Percentiles rank a stretch among this genome's conserved stretches.
Evolutionary conservation across 2,888 invertebrate species (phyloP).

Genomic region (Petrolisthes cinctipes): DNA sequence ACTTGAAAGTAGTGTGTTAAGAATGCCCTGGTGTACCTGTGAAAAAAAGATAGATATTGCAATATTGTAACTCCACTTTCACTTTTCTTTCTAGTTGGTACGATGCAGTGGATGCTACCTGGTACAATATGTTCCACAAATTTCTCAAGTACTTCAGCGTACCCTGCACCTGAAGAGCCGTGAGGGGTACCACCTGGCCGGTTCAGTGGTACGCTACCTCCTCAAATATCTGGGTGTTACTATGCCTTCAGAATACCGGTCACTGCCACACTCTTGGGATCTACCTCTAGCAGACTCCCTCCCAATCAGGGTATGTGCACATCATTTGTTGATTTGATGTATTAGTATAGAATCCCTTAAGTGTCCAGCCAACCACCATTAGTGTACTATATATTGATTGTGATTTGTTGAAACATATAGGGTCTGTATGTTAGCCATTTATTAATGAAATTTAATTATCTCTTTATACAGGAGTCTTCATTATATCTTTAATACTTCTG

Average conservation of each 20-base stretch:
- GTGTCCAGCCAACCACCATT: background rate
- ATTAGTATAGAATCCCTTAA: background rate
- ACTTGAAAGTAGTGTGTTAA: background rate
- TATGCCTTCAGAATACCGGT: constrained; percentile 77
- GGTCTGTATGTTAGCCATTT: no score
- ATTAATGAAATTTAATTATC: no score
- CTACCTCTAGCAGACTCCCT: constrained; percentile 67
- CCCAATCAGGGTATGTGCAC: constrained; percentile 56
- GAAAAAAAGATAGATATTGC: background rate
- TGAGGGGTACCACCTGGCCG: constrained; percentile 77
- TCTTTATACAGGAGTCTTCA: no score
- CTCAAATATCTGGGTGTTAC: constrained; percentile 75
- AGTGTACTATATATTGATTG: background rate
- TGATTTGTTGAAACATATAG: background rate
- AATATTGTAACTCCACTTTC: background rate
- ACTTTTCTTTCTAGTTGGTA: constrained; percentile 72
- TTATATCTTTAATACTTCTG: no score
- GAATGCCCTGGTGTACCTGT: background rate
- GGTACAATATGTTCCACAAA: constrained; percentile 76
- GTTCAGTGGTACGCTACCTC: constrained; percentile 76
- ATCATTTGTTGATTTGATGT: no score
- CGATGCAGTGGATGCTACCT: constrained; percentile 78
- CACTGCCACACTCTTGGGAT: constrained; percentile 76
- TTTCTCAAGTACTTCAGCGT: constrained; percentile 79
- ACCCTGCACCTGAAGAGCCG: constrained; percentile 79